Base-by-base conservation (phyloP, 2,888 invertebrate genomes). In the Oscheius onirici region DNA sequence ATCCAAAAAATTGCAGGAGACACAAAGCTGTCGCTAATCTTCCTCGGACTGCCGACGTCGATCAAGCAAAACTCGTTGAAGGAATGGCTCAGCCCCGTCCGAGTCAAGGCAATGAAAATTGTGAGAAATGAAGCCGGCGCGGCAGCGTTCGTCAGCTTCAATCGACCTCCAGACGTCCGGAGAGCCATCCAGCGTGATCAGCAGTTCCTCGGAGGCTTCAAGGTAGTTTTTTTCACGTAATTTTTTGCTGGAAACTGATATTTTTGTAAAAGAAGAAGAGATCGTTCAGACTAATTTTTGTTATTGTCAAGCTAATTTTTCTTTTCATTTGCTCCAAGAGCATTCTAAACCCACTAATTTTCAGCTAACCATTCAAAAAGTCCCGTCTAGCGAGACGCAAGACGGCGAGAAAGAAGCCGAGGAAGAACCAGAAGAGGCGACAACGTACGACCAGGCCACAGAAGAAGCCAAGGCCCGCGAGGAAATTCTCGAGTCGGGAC, bases 401-500 rank as follows among this genome's bases (percentile, higher is more conserved):
- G 15, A 41, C 3, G 49, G 17, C 28, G 51, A 60, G 20, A 60
- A 68, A 34, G 67, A 34, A 40, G 67, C 20, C 20, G 43, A 54
- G 3, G 61, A 69, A 13, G 65, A 63, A 24, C 10, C 71, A 22
- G 65, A 69, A 22, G 65, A 63, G n/a, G n/a, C 71, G 20, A 54
- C 67, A 41, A 43, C 13, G 5, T 20, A 34, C 20, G 61, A 61
- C 13, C 22, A 22, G 3, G 8, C 44, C 22, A 60, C 46, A 8
- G 69, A 69, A 44, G 69, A 69, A 57, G 71, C 65, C 2, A 24
- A 74, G 17, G 74, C 77, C 40, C 71, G 77, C 3, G 83, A 84
- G 24, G 73, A 76, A 52, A 83, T 84, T 46, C 76, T 82, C 26
- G 84, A 90, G 86, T 95, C 95, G 78, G 97, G 97, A 1, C 91